Base-by-base conservation (phyloP, 2,113 vertebrate species). In the Heloderma charlesbogerti region DNA sequence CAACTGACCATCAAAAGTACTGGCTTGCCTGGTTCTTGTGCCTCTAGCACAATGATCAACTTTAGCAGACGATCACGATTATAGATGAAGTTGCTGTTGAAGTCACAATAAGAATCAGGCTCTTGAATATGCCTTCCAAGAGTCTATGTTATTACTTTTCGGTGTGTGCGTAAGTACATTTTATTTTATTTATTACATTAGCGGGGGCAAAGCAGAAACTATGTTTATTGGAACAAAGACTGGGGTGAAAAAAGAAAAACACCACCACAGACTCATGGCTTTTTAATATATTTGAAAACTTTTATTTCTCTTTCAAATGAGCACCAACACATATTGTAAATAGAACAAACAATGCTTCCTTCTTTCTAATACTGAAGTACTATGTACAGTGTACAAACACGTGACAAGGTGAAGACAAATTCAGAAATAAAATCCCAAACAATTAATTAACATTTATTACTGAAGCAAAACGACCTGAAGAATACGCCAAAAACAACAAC, bases 241-340 rank as follows among this genome's bases (percentile, higher is more conserved):
- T 2, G 25, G 16, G 22, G 25, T 1, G 0, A 1, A 25, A 86
- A 13, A 74, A 88, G 31, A 29, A 43, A 43, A 22, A 0, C 0
- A 45, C 40, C 54, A 0, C 69, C 72, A 89, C 78, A 57, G 2
- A 13, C 16, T 9, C n/a, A 1, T 9, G 54, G 7, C 12, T 79
- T 67, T 93, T 95, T 97, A 96, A 96, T 98, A 63, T 63, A 98
- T 96, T 97, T 95, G 97, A 98, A 98, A 98, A 98, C 95, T 97
- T 86, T 98, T 98, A 83, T 74, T 75, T 84, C 75, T 83, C 83
- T 97, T 97, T 98, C 97, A 98, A 98, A 97, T 98, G 97, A 98
- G 98, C 98, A 98, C 97, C 97, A 98, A 97, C 98, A 98, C 97
- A 97, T 95, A 96, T 96, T 93, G 96, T 97, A 97, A 98, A 97